Evolutionary conservation across 2,113 vertebrate species (phyloP), one percentile per base, ranked within the genome.

Genomic region (Bos javanicus): DNA sequence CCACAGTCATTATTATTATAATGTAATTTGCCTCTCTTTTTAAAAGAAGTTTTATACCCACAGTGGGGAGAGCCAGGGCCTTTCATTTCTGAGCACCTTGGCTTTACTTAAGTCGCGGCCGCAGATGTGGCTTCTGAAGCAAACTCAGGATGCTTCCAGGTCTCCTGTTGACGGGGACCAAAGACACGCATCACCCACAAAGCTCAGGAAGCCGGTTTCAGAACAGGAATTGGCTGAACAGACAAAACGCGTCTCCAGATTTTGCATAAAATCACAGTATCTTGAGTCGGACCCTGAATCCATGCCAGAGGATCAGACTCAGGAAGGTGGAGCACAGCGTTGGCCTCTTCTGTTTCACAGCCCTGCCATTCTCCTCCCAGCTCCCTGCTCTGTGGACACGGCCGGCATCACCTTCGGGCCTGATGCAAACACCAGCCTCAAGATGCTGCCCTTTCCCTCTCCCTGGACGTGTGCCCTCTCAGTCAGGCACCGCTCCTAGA

Each of bases 21-120:
- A 87, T 81, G 71, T 78, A 28, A 91, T 97, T 96, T 76, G 74
- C 54, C 94, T 97, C 81, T 62, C 28, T 19, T 95, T 97, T 93
- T 82, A 28, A 98, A 94, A 94, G 0, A 74, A 0, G 30, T 59
- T 48, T 5, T 9, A 52, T 90, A 96, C 92, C 59, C 96, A 64
- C 76, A 64, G 33, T 56, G 81, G 36, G 26, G 21, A 71, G 86
- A 91, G 56, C 30, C 15, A 1, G n/a, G 23, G 1, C 12, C 92
- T 76, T 10, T 1, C 13, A 0, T 16, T 17, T 52, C 82, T 9
- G 6, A 59, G n/a, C 64, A 6, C 50, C 67, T 87, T 17, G 46
- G 23, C 62, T 96, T 46, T 3, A 0, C 21, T 10, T 8, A 56
- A 21, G 95, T 94, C 93, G 2, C 9, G 5, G 60, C 1, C 54